Base-by-base conservation (phyloP, 1,140 invertebrate genomes). In the Atopsyche davidsoni region DNA sequence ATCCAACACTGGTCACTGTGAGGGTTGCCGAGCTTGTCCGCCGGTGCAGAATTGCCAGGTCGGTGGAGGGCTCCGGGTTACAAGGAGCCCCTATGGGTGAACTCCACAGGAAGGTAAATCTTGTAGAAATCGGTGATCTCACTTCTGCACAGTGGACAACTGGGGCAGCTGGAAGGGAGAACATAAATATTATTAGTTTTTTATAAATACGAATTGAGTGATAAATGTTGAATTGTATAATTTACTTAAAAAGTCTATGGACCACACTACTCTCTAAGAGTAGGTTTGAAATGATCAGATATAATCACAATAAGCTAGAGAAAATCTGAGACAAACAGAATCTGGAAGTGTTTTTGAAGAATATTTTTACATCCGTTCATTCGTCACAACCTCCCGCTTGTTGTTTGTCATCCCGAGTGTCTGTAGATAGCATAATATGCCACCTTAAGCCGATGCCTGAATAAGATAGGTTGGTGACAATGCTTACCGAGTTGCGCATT, bases 71-170 rank as follows among this genome's bases (percentile, higher is more conserved):
- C 24, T 28, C 6, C 24, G n/a, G 24, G 23, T 3, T 63, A 66
- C 68, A 28, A 66, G 14, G 62, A 55, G 49, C 53, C 68, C 39
- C 59, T 66, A 45, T 76, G 68, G 17, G 63, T 64, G 24, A 72
- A 56, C 32, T 79, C 77, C 23, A 79, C 70, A 1, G 83, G 83
- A 23, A 86, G 71, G 66, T 79, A 88, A 57, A 85, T 83, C 64
- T 79, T 83, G 64, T 85, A 80, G 53, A 79, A 77, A 61, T 85
- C 80, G 59, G 79, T 78, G 57, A 89, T 85, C 58, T 82, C 79
- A 0, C 81, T 76, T 18, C 87, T 76, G 62, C 87, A 91, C 2
- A 89, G 69, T 0, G 87, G 87, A 64, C 87, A 90, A 39, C 80
- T 75, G 50, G 81, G 79, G 66, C 86, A 87, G 58, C 83, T 78